Evolutionary conservation across 2,888 invertebrate species (phyloP).

Genomic region (Patella caerulea): DNA sequence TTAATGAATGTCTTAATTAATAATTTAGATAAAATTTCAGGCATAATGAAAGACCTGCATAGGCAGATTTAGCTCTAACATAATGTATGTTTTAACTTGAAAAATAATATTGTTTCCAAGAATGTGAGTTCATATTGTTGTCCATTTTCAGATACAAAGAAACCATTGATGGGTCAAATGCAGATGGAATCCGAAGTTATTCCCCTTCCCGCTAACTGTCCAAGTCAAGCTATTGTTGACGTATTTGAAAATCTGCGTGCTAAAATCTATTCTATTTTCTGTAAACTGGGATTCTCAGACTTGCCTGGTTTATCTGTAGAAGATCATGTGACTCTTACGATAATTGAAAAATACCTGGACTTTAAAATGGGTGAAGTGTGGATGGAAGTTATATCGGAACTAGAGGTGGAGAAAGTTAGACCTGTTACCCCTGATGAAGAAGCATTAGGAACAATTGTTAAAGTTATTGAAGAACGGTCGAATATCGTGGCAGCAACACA

Average conservation of each 20-base stretch:
- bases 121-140: too few species aligned
- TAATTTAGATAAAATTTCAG: too few species aligned
- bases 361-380: slow-evolving; percentile 72
- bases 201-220: slow-evolving; percentile 64
- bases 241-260: slow-evolving; percentile 71
- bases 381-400: slow-evolving; percentile 67
- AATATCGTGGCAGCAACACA: slow-evolving; percentile 65
- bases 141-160: slow-evolving; percentile 48
- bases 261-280: slow-evolving; percentile 71
- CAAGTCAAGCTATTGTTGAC: slow-evolving; percentile 70
- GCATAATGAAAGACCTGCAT: too few species aligned
- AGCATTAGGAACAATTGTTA: slow-evolving; percentile 68
- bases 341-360: slow-evolving; percentile 71
- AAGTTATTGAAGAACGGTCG: slow-evolving; percentile 67
- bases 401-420: slow-evolving; percentile 65
- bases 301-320: slow-evolving; percentile 68
- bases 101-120: too few species aligned
- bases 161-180: slow-evolving; percentile 65
- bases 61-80: too few species aligned
- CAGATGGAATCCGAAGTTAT: slow-evolving; percentile 64
- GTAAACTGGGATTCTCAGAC: slow-evolving; percentile 68
- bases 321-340: slow-evolving; percentile 70
- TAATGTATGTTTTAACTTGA: too few species aligned
- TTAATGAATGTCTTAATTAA: too few species aligned
- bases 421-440: slow-evolving; percentile 70